Base-by-base conservation (phyloP, 2,888 invertebrate genomes). In the Campoplex capitator region DNA sequence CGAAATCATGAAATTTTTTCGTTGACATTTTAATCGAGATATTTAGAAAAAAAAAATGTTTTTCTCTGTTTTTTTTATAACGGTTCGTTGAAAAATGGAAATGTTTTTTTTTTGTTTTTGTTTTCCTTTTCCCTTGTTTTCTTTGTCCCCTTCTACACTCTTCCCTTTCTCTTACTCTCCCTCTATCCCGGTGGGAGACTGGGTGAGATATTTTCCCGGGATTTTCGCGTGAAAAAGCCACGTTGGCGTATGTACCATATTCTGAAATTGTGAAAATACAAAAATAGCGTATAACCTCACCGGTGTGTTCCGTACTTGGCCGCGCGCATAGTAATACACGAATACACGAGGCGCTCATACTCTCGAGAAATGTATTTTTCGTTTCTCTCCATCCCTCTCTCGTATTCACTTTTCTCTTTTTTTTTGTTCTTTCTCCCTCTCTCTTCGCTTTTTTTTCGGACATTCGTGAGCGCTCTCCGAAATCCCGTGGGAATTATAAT, bases 241-340 rank as follows among this genome's bases (percentile, higher is more conserved):
- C 48, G 48, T 51, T n/a, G 70, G 45, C 45, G 54, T 78, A 75
- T 48, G 78, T 74, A 85, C 23, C 76, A 65, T 76, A 38, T 51
- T 67, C 77, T 54, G 67, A 67, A 67, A 71, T 70, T 86, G 70
- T 32, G 79, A 86, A 75, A 83, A 83, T 83, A 74, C 86, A 70
- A 83, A 86, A 86, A 86, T 86, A 86, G 83, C 74, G 75, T 58
- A 74, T 71, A 79, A 58, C 67, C 73, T 76, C 82, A 67, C 45
- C 48, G n/a, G 54, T 54, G 62, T 75, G 62, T 75, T 51, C 62
- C 51, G 78, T 83, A 78, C 65, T 83, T 68, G 62, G 73, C 73
- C 65, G 38, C 81, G 73, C 71, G 73, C 71, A 62, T 35, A 38
- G 35, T 65, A 45, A 73, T 75, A 77, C 38, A 56, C 73, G 42